Percentiles rank a stretch among this genome's conserved stretches.
Evolutionary conservation across 2,888 invertebrate genomes (phyloP).

Genomic region (Drosophila kambysellisi): DNA sequence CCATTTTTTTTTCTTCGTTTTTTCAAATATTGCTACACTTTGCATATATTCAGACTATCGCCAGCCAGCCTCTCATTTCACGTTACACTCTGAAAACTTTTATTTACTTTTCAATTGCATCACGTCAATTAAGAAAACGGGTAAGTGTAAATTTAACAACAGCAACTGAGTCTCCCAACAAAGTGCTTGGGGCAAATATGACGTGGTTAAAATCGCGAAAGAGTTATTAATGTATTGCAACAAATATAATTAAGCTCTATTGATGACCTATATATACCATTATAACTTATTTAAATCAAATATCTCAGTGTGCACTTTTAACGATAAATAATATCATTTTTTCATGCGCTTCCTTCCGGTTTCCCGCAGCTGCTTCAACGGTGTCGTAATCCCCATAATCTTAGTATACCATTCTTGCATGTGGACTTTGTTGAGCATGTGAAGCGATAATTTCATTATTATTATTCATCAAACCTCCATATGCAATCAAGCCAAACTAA

Average conservation of each 20-base stretch:
- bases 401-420: constrained; percentile 39
- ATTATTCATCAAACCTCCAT: constrained; percentile 40
- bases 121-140: constrained; percentile 65
- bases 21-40: constrained; percentile 41
- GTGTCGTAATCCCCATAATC: constrained; percentile 34
- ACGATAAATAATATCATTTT: background rate
- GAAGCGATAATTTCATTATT: constrained; percentile 49
- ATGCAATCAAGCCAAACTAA: constrained; percentile 69
- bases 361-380: constrained; percentile 19
- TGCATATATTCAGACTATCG: constrained; percentile 50
- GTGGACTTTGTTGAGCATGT: constrained; percentile 23
- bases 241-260: background rate
- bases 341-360: constrained; percentile 39
- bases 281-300: background rate
- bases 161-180: constrained; percentile 17
- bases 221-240: background rate
- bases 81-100: constrained; percentile 75
- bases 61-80: constrained; percentile 54
- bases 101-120: constrained; percentile 56
- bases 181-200: background rate
- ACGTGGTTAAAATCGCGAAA: background rate
- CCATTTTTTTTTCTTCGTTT: background rate
- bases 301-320: background rate
- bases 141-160: constrained; percentile 53
- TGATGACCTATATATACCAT: background rate